Percentiles rank a stretch among this genome's conserved stretches.
Evolutionary conservation across 2,113 vertebrate species (phyloP).

Genomic region (Marmota monax): DNA sequence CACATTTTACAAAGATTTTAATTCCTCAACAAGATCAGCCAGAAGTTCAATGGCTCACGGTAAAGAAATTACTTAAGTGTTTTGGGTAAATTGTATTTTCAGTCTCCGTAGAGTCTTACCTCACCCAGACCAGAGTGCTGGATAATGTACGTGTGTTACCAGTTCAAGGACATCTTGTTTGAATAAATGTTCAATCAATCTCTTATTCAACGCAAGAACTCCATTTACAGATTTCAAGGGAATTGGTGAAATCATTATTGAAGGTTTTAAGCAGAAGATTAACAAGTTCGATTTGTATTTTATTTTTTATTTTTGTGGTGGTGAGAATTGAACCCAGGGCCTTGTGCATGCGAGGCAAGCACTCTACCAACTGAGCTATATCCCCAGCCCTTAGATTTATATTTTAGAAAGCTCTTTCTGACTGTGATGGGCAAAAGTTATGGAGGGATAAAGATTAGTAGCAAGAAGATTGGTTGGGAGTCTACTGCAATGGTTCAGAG

Average conservation of each 20-base stretch:
- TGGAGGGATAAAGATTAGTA: background rate
- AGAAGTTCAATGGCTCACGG: background rate
- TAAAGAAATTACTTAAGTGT: background rate
- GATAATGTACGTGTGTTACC: background rate
- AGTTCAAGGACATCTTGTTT: slow-evolving; percentile 61
- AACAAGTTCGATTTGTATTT: background rate
- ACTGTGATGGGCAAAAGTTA: background rate
- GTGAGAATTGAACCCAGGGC: too few species aligned
- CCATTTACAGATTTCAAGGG: slow-evolving; percentile 63
- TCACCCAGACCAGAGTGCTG: background rate
- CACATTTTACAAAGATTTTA: background rate
- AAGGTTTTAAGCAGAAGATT: background rate
- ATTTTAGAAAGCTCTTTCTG: background rate
- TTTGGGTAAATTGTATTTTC: background rate
- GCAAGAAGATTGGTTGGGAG: background rate
- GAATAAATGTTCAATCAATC: slow-evolving; percentile 57
- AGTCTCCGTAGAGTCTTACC: background rate
- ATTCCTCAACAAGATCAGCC: background rate
- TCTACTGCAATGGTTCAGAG: background rate
- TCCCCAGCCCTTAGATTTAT: background rate
- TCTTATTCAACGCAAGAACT: slow-evolving; percentile 52
- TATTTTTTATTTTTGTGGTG: too few species aligned
- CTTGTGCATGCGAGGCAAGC: too few species aligned
- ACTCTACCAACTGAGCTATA: too few species aligned
- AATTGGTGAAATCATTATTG: slow-evolving; percentile 17